phyloP scores from a whole-genome alignment of 2,113 vertebrate genomes.

The Notothenia rossii region DNA sequence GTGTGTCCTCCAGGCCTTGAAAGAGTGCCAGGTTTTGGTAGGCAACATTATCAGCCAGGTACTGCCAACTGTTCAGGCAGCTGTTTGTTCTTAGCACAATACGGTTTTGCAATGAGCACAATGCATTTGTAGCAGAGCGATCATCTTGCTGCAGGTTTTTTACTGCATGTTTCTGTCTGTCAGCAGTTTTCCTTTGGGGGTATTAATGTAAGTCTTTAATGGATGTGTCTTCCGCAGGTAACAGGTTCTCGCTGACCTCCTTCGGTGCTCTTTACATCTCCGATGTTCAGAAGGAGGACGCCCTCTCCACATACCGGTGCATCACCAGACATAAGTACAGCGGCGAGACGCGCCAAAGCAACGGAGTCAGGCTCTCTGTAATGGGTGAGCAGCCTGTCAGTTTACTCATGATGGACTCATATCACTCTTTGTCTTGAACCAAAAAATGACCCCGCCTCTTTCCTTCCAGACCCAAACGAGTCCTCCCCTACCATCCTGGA shows the following conservation, averaged over 20 bases:
- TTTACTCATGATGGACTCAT: neutral
- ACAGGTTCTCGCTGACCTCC: slow-evolving; percentile 95
- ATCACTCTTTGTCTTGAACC: neutral
- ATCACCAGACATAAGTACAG: slow-evolving; percentile 99
- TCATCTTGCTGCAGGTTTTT: slow-evolving; percentile 26
- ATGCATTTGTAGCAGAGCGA: slow-evolving; percentile 44
- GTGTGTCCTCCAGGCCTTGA: slow-evolving; percentile 72
- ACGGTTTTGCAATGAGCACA: slow-evolving; percentile 57
- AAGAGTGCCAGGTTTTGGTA: slow-evolving; percentile 62
- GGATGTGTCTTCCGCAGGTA: slow-evolving; percentile 87
- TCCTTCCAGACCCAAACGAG: slow-evolving; percentile 88
- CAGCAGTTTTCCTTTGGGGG: neutral
- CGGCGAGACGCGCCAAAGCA: slow-evolving; percentile 98
- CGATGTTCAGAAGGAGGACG: slow-evolving; percentile 99
- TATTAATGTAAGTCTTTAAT: slow-evolving; percentile 19
- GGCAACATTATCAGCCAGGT: slow-evolving; percentile 67
- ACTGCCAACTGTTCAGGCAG: slow-evolving; percentile 73
- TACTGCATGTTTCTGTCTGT: slow-evolving; percentile 9
- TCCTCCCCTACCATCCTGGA: slow-evolving; percentile 95
- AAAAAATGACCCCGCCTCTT: neutral
- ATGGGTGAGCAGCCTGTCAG: slow-evolving; percentile 87
- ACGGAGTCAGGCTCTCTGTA: slow-evolving; percentile 95
- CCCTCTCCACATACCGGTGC: slow-evolving; percentile 98
- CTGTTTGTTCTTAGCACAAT: slow-evolving; percentile 63
- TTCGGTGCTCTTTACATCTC: slow-evolving; percentile 98